These are phyloP conservation scores for Nansenia antarctica DNA, from an alignment of 2,113 vertebrate genomes.

Conservation along the genomic window DNA sequence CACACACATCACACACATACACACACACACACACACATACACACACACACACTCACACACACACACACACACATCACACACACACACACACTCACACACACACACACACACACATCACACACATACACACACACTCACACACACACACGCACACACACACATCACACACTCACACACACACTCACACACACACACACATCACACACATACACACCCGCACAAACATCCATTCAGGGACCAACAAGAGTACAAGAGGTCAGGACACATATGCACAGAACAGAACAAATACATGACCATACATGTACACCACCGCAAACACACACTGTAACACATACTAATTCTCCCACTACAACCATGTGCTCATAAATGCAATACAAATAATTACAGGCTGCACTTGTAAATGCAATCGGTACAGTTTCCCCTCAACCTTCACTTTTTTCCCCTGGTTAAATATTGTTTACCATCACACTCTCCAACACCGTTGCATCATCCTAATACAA, in stretches of 20 bases:
- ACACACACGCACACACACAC: constrained; percentile 7
- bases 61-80: too few species aligned
- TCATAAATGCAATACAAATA: not conserved
- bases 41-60: constrained; percentile 9
- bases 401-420: not conserved
- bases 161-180: not conserved
- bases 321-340: too few species aligned
- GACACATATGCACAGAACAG: not conserved
- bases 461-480: constrained; percentile 37
- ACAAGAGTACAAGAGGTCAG: constrained; percentile 18
- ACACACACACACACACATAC: not conserved
- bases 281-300: not conserved
- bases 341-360: too few species aligned
- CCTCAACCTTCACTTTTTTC: constrained; percentile 25
- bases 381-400: constrained; percentile 34
- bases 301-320: not conserved
- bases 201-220: not conserved
- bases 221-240: not conserved
- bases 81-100: not conserved
- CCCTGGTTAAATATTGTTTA: constrained; percentile 25
- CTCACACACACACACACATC: not conserved
- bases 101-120: not conserved
- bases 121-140: constrained; percentile 16
- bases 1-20: too few species aligned
- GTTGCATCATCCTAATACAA: constrained; percentile 40